Evolutionary conservation across 2,888 invertebrate genomes (phyloP), one percentile per base, ranked within the genome.

Genomic region (Schizaphis graminum): DNA sequence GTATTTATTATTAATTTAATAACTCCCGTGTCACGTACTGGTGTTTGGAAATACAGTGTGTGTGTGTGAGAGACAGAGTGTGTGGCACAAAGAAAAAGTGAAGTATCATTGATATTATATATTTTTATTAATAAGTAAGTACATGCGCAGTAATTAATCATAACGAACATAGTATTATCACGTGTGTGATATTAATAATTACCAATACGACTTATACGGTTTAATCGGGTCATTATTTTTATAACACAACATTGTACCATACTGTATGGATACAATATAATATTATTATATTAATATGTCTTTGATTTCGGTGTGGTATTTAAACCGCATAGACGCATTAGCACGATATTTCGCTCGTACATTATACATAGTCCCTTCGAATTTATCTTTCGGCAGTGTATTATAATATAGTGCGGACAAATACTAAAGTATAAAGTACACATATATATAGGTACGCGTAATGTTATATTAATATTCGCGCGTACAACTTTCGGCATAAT

Each of bases 1-100:
- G 41, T 77, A 13, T 26, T 53, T 53, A 53, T 90, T 21, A n/a
- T 91, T 91, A 11, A 21, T 53, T 91, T 77, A 91, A 77, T 77
- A 61, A n/a, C 47, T 28, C 47, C 13, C 53, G 16, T 35, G 53
- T 1, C 16, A 49, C 53, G 21, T 21, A 21, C 5, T 53, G 53
- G 53, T 26, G 26, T 89, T 89, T 44, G 41, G 7, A 56, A 26
- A 89, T 26, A 89, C 41, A 53, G 21, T 21, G 21, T 5, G 5
- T 53, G 21, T 53, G 53, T 21, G n/a, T 5, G 67, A 67, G 16
- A 21, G 5, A 7, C 7, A 67, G n/a, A 21, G 16, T 13, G 67
- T 1, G 16, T 67, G 35, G 21, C n/a, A 35, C 10, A 67, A 67
- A 67, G n/a, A 67, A 88, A 86, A 47, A 41, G 41, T 41, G 41